Percentiles rank a stretch among this genome's conserved stretches.
Conservation (phyloP, 2,888 invertebrate genomes). For the Choreutis nemorana region DNA sequence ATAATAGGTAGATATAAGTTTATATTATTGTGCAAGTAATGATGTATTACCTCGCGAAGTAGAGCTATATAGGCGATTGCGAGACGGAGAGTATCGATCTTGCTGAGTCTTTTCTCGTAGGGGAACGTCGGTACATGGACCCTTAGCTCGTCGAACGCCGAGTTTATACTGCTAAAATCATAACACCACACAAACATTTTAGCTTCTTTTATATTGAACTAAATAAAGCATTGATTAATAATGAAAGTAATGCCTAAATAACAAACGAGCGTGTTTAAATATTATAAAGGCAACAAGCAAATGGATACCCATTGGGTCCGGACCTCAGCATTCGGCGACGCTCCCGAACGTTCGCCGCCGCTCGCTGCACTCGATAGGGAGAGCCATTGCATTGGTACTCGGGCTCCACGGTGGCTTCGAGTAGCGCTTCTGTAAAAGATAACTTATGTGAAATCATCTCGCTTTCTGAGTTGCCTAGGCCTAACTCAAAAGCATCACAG, state of each 20-base stretch:
- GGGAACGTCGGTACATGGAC: constrained; percentile 99
- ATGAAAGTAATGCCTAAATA: too few relatives aligned
- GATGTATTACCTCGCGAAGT: constrained; percentile 72
- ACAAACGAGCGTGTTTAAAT: constrained; percentile 1
- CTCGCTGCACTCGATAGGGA: constrained; percentile 88
- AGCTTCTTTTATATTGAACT: constrained; percentile 20
- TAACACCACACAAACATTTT: constrained; percentile 45
- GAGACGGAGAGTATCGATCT: constrained; percentile 96
- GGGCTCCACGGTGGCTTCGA: constrained; percentile 61
- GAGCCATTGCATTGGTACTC: constrained; percentile 69
- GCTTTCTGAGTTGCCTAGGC: too few relatives aligned
- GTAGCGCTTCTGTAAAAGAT: constrained; percentile 35
- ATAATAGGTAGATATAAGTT: neutral
- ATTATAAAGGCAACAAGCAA: constrained; percentile 19
- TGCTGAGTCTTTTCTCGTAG: constrained; percentile 97
- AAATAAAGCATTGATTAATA: too few relatives aligned
- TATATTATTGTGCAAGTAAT: neutral
- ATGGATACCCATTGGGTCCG: constrained; percentile 81
- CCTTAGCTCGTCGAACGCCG: constrained; percentile 97
- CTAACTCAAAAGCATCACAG: too few relatives aligned
- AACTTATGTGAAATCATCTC: too few relatives aligned
- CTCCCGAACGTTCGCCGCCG: constrained; percentile 96
- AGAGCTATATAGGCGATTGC: constrained; percentile 98
- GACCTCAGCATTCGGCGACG: constrained; percentile 98
- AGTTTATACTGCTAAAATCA: constrained; percentile 95